Percentiles rank a stretch among this genome's conserved stretches.
These are phyloP conservation scores for Eptatretus atami DNA, from an alignment of 2,797 vertebrate genomes.

Conservation along the genomic window DNA sequence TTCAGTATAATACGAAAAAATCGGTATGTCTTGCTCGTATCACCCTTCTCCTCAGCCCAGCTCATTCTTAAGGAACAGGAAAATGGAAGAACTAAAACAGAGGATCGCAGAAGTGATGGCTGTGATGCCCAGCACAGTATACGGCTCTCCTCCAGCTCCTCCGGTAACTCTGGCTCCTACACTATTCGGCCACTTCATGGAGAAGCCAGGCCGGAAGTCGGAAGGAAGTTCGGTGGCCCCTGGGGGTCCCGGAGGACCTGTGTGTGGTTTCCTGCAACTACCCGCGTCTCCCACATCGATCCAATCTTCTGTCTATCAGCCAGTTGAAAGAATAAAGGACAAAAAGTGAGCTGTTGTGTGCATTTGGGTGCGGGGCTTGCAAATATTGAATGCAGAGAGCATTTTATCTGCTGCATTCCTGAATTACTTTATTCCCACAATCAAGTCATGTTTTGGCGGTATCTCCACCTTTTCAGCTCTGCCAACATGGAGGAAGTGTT, in stretches of 20 bases:
- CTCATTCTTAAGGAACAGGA: background rate
- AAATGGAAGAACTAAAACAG: background rate
- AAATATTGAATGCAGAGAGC: no score
- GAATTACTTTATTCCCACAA: no score
- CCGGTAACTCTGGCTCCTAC: background rate
- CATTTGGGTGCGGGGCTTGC: no score
- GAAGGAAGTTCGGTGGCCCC: background rate
- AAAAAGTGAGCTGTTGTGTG: no score
- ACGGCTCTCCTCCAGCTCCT: background rate
- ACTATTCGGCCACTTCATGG: slow-evolving; percentile 2
- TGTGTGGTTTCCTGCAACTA: background rate
- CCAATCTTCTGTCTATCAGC: background rate
- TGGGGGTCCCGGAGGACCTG: background rate
- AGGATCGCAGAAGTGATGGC: background rate
- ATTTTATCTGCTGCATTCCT: no score
- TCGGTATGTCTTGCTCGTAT: no score
- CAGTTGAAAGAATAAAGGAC: background rate
- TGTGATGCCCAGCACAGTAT: background rate
- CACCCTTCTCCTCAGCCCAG: background rate
- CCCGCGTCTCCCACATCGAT: background rate
- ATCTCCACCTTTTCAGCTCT: no score
- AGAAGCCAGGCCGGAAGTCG: background rate
- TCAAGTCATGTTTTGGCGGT: no score
- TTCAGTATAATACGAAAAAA: no score
- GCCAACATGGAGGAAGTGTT: no score